Conservation (phyloP, 2,113 vertebrate genomes). For the Prionailurus bengalensis region DNA sequence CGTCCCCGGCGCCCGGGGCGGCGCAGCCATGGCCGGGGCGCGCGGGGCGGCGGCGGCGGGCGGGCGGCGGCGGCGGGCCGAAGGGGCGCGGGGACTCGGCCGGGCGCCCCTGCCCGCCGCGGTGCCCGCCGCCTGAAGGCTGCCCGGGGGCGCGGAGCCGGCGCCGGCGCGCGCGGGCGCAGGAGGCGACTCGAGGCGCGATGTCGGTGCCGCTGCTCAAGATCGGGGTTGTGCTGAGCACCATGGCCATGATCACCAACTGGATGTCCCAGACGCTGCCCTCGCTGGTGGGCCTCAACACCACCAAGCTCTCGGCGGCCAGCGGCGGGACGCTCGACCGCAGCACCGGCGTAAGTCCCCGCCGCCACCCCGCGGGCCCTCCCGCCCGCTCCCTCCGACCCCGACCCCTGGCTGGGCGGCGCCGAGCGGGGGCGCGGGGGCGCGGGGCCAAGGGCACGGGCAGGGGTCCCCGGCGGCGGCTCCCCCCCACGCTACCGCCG, state of each 20-base stretch:
- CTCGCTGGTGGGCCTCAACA: conserved; percentile 97
- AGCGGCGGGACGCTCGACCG: conserved; percentile 94
- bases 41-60: conserved; percentile 65
- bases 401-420: not conserved
- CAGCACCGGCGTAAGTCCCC: conserved; percentile 96
- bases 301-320: conserved; percentile 95
- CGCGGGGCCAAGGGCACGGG: not conserved
- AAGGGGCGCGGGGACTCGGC: conserved; percentile 80
- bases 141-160: conserved; percentile 91
- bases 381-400: not conserved
- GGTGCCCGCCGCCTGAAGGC: conserved; percentile 88
- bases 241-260: conserved; percentile 99
- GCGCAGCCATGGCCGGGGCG: conserved; percentile 69
- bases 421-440: not conserved
- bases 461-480: not conserved
- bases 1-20: conserved; percentile 56
- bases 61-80: conserved; percentile 77
- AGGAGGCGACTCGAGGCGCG: conserved; percentile 86
- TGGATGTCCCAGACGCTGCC: conserved; percentile 99
- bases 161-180: conserved; percentile 82
- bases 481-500: not conserved
- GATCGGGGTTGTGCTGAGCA: conserved; percentile 99
- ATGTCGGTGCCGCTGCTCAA: conserved; percentile 98
- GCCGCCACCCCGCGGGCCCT: not conserved
- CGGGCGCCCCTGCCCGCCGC: conserved; percentile 84